Base-by-base conservation (phyloP, 2,888 invertebrate species). In the Ptychoptera albimana region DNA sequence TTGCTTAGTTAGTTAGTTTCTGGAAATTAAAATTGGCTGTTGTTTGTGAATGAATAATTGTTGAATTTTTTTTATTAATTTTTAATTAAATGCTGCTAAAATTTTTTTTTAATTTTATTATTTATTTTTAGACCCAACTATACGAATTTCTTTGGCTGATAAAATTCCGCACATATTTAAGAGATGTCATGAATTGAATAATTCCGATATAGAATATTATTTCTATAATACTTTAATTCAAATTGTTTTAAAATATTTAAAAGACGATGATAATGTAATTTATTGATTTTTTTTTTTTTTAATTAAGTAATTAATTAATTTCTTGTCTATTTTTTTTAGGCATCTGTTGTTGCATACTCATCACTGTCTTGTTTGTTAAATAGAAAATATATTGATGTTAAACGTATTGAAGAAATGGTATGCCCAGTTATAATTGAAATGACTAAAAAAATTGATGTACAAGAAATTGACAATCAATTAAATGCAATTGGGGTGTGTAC, bases 151-250 rank as follows among this genome's bases (percentile, higher is more conserved):
- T 32, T 32, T 32, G n/a, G n/a, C 8, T 32, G 32, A 32, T 9
- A 9, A 32, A 32, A 32, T 32, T 11, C 32, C 32, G 32, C n/a
- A 9, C n/a, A n/a, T 32, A 32, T 32, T 32, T 32, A 32, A 11
- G 13, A 41, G 31, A 42, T 44, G 43, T 15, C n/a, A 23, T 23
- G 41, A 41, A 40, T n/a, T 46, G 23, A 32, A n/a, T 2, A 29
- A 11, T 14, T 12, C 43, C 7, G 44, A 46, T 30, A 41, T 46
- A 38, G 44, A 44, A 30, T 34, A 40, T 36, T 30, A 35, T 39
- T 15, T 46, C 6, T 43, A 41, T 38, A 44, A 44, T 41, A 37
- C 32, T 23, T 35, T 44, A 14, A 31, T 46, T 3, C 44, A 46
- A 36, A 41, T 44, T 32, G 35, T 38, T 5, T 12, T 36, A 4